A percentile compares a stretch with the other conserved stretches of the same genome.
Conservation (phyloP, 2,888 invertebrate species). For the Standfussiana lucernea region DNA sequence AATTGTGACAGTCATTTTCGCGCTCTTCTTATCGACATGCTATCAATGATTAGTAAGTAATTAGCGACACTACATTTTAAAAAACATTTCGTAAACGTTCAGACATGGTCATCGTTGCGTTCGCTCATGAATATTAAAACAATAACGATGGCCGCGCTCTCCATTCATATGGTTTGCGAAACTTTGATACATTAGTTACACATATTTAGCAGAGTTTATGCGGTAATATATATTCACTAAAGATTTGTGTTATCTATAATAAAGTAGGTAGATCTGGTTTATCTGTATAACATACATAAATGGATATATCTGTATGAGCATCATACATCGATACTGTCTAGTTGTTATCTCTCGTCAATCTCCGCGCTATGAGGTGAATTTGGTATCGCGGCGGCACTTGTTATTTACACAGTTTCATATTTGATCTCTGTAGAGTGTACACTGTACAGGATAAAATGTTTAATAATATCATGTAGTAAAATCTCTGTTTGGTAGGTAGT, state of each 20-base stretch:
- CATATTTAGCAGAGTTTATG: not conserved
- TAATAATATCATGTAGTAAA: not conserved
- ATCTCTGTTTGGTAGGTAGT: not conserved
- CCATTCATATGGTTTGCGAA: constrained; percentile 35
- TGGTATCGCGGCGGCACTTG: constrained; percentile 32
- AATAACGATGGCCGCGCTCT: constrained; percentile 33
- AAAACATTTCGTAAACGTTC: constrained; percentile 8
- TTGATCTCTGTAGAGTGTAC: constrained; percentile 5
- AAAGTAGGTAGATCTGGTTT: constrained; percentile 17
- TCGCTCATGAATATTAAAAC: constrained; percentile 58
- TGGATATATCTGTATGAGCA: constrained; percentile 14
- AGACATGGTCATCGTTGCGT: constrained; percentile 11
- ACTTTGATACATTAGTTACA: constrained; percentile 20
- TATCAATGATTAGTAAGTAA: constrained; percentile 26
- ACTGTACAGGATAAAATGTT: constrained; percentile 2
- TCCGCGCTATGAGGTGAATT: constrained; percentile 9
- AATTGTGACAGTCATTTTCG: constrained; percentile 1
- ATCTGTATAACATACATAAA: constrained; percentile 36
- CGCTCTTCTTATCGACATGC: constrained; percentile 3
- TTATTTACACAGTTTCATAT: constrained; percentile 9
- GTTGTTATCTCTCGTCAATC: constrained; percentile 37
- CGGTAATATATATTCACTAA: constrained; percentile 5
- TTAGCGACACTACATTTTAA: constrained; percentile 6
- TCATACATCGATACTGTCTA: constrained; percentile 11
- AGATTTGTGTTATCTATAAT: constrained; percentile 13